A percentile compares a stretch with the other conserved stretches of the same genome.
phyloP scores from a whole-genome alignment of 2,888 invertebrate genomes.

The Caenorhabditis afra region DNA sequence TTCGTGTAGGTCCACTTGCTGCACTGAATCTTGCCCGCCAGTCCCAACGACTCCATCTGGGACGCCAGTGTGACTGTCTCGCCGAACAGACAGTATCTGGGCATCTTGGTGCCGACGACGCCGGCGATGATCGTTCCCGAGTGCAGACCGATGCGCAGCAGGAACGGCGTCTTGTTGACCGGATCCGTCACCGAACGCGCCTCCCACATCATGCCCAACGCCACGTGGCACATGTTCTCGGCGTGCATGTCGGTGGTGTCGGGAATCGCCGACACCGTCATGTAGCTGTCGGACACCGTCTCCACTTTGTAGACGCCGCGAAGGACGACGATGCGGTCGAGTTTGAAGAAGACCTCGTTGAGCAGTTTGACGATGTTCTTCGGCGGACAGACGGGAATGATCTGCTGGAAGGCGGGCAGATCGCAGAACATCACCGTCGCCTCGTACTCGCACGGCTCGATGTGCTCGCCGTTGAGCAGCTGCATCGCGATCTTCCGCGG shows the following conservation, averaged over 20 bases:
- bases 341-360: conserved; percentile 81
- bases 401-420: conserved; percentile 81
- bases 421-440: conserved; percentile 81
- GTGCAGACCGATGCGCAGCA: conserved; percentile 70
- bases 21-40: conserved; percentile 72
- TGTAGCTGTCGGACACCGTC: conserved; percentile 77
- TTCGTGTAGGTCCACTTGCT: conserved; percentile 61
- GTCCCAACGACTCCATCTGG: conserved; percentile 70
- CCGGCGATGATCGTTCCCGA: conserved; percentile 75
- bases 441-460: conserved; percentile 77
- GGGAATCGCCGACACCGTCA: conserved; percentile 76
- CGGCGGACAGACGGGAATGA: conserved; percentile 80
- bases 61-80: conserved; percentile 74
- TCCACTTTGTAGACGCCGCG: conserved; percentile 78
- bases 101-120: conserved; percentile 74
- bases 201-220: conserved; percentile 79
- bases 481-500: conserved; percentile 80
- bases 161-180: conserved; percentile 60
- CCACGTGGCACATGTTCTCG: conserved; percentile 79
- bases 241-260: conserved; percentile 75
- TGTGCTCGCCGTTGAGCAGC: conserved; percentile 79
- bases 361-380: conserved; percentile 81
- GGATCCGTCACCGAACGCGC: conserved; percentile 75
- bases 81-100: conserved; percentile 73
- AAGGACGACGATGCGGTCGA: conserved; percentile 75